A percentile compares a stretch with the other conserved stretches of the same genome.
These are phyloP conservation scores for Zingel zingel DNA, from an alignment of 2,113 vertebrate genomes.

Conservation along the genomic window DNA sequence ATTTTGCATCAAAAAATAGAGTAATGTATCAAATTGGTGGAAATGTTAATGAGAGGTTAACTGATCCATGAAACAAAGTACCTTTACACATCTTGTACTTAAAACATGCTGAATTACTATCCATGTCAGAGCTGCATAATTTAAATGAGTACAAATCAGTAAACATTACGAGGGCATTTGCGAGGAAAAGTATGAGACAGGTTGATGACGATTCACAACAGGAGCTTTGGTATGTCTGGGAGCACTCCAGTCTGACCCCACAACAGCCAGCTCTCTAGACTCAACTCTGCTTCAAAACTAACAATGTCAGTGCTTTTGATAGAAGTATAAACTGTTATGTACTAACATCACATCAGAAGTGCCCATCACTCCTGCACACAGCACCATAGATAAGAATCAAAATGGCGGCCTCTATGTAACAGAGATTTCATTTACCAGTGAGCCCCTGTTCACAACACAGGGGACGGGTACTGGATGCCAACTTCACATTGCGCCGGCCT, in stretches of 20 bases:
- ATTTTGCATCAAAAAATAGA: constrained; percentile 56
- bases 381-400: constrained; percentile 68
- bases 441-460: constrained; percentile 61
- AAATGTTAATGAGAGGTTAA: constrained; percentile 57
- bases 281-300: constrained; percentile 30
- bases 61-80: constrained; percentile 67
- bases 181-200: constrained; percentile 48
- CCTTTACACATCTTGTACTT: constrained; percentile 53
- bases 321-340: constrained; percentile 48
- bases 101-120: constrained; percentile 55
- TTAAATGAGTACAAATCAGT: constrained; percentile 69
- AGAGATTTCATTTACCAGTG: constrained; percentile 65
- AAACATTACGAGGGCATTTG: constrained; percentile 62
- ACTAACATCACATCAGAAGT: constrained; percentile 65
- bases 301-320: constrained; percentile 57
- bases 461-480: constrained; percentile 55
- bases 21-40: constrained; percentile 57
- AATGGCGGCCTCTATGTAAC: constrained; percentile 73
- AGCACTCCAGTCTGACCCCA: constrained; percentile 64
- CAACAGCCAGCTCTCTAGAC: constrained; percentile 56
- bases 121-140: constrained; percentile 70
- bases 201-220: constrained; percentile 53
- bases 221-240: constrained; percentile 76
- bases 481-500: constrained; percentile 64
- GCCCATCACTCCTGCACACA: constrained; percentile 64